Percentiles rank a stretch among this genome's conserved stretches.
These are phyloP conservation scores for Lepidurus apus DNA, from an alignment of 1,140 invertebrate species.

Conservation along the genomic window DNA sequence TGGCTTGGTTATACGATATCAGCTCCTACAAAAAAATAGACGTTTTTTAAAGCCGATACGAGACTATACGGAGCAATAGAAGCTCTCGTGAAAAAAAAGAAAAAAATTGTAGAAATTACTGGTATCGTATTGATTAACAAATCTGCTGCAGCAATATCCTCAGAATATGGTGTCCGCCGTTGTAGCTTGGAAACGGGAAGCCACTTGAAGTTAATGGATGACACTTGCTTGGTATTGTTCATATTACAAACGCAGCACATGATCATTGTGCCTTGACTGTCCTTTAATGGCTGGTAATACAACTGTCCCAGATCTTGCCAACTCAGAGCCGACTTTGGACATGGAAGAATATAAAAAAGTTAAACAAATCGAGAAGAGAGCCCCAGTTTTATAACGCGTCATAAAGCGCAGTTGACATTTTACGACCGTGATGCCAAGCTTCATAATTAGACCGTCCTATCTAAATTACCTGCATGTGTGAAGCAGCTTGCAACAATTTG, in stretches of 20 bases:
- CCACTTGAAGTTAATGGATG: conserved; percentile 79
- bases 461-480: conserved; percentile 80
- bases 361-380: background rate
- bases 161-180: conserved; percentile 46
- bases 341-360: conserved; percentile 33
- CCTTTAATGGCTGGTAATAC: conserved; percentile 80
- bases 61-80: background rate
- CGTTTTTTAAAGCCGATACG: background rate
- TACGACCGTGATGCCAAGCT: background rate
- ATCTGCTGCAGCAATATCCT: conserved; percentile 71
- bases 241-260: conserved; percentile 79
- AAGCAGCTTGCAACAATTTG: conserved; percentile 82
- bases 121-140: conserved; percentile 75
- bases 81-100: background rate
- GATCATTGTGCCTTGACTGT: conserved; percentile 82
- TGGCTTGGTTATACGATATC: conserved; percentile 85
- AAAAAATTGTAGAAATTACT: conserved; percentile 42
- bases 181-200: conserved; percentile 70
- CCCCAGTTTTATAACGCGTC: background rate
- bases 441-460: conserved; percentile 24
- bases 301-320: conserved; percentile 88
- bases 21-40: conserved; percentile 58
- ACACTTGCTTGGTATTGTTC: conserved; percentile 73
- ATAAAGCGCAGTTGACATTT: background rate
- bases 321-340: conserved; percentile 65